Percentiles rank a stretch among this genome's conserved stretches.
Evolutionary conservation across 1,140 invertebrate genomes (phyloP).

Genomic region (Saccostrea glomerata): DNA sequence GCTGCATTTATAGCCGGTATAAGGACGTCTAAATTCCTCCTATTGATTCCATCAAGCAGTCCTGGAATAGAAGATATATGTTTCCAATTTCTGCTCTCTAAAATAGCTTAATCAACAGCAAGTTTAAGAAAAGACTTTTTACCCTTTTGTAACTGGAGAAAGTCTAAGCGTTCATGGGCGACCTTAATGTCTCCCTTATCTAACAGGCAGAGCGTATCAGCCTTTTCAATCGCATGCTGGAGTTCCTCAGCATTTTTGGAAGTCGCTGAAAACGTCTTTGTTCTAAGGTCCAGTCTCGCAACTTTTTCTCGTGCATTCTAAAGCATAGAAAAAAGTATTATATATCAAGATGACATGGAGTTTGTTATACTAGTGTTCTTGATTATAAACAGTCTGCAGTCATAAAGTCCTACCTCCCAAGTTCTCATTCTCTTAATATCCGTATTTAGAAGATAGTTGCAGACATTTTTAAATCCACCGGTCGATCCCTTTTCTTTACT

Average conservation of each 20-base stretch:
- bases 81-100: not conserved
- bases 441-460: slow-evolving; percentile 51
- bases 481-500: slow-evolving; percentile 26
- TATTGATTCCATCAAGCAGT: slow-evolving; percentile 41
- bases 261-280: slow-evolving; percentile 1
- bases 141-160: slow-evolving; percentile 6
- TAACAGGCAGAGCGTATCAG: not conserved
- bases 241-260: slow-evolving; percentile 21
- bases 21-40: slow-evolving; percentile 43
- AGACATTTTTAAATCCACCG: slow-evolving; percentile 44
- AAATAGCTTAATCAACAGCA: no score
- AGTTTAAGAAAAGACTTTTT: not conserved
- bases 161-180: slow-evolving; percentile 39
- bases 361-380: not conserved
- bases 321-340: not conserved
- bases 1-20: slow-evolving; percentile 46
- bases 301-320: slow-evolving; percentile 25
- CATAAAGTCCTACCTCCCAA: not conserved
- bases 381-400: not conserved
- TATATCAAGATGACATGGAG: not conserved
- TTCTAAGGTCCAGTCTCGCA: not conserved
- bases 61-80: not conserved
- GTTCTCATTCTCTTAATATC: not conserved
- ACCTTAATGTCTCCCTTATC: slow-evolving; percentile 36
- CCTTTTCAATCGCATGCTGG: slow-evolving; percentile 43